Conservation (phyloP, 2,113 vertebrate species). For the Calyptommatus sinebrachiatus region DNA sequence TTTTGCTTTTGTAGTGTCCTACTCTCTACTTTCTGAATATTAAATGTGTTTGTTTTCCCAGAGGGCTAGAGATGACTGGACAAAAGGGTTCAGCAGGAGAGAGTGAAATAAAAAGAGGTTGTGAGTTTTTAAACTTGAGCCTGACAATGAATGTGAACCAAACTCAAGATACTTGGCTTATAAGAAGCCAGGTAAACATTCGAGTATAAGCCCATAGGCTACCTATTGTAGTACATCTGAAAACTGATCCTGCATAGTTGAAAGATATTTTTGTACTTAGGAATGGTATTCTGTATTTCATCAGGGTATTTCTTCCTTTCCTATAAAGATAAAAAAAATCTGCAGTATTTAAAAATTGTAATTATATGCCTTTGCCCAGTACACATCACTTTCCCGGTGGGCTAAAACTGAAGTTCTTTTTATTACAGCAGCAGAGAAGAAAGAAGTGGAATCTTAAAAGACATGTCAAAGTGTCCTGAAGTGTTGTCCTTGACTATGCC, state of each 20-base stretch:
- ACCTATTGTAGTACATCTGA: slow-evolving; percentile 56
- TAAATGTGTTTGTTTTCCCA: slow-evolving; percentile 98
- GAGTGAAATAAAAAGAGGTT: slow-evolving; percentile 99
- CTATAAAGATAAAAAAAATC: slow-evolving; percentile 38
- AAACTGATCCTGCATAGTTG: slow-evolving; percentile 47
- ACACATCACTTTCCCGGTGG: slow-evolving; percentile 66
- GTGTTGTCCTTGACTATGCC: slow-evolving; percentile 62
- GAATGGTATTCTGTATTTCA: slow-evolving; percentile 48
- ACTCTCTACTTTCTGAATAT: slow-evolving; percentile 90
- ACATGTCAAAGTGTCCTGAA: slow-evolving; percentile 72
- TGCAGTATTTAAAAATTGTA: slow-evolving; percentile 48
- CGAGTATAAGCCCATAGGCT: slow-evolving; percentile 81
- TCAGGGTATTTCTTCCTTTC: neutral
- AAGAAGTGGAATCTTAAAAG: slow-evolving; percentile 75
- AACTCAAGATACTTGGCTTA: slow-evolving; percentile 83
- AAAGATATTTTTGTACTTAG: slow-evolving; percentile 41
- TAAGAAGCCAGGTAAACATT: slow-evolving; percentile 94
- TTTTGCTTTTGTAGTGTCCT: slow-evolving; percentile 72
- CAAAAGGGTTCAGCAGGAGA: slow-evolving; percentile 96
- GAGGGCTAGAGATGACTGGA: slow-evolving; percentile 99
- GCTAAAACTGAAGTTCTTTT: slow-evolving; percentile 68
- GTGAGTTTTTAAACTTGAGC: slow-evolving; percentile 94
- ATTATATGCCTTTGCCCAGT: slow-evolving; percentile 56
- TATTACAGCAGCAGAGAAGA: slow-evolving; percentile 75
- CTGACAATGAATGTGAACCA: slow-evolving; percentile 88